Evolutionary conservation across 2,888 invertebrate genomes (phyloP), one percentile per base, ranked within the genome.

Genomic region (Callimorpha dominula): DNA sequence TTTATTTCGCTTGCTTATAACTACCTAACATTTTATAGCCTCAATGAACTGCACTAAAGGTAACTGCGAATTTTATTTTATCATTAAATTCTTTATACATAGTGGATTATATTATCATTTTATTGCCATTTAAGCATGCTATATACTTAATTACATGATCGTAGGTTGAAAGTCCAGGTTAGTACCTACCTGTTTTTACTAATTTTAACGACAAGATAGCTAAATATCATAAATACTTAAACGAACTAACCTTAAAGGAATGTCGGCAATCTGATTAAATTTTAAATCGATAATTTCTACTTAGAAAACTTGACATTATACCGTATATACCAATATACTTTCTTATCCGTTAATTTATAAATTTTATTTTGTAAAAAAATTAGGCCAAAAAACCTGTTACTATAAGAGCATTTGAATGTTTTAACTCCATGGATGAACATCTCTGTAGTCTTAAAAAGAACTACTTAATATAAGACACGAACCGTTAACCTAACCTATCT

Each of bases 11-110:
- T 71, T 78, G 76, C 79, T 74, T 62, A 74, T 68, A 80, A 78
- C 67, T 79, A 75, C 70, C 77, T 78, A 72, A 67, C 46, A 72
- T 75, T 81, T 82, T 82, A 82, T 76, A 72, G 73, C 69, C 54
- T 54, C 66, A 78, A 81, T 84, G 82, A 81, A 78, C 73, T 76
- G 65, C 72, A 60, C 71, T 68, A 76, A 81, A 80, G 71, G 71
- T 77, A 74, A 80, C 79, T 77, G 74, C 75, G 65, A 69, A 80
- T 74, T 80, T 76, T 74, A 74, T 78, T 77, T 71, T 52, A 72
- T 68, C 80, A 81, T 79, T 81, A 79, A 80, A 74, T 74, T 57
- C 67, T 73, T 52, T 63, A 71, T 78, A 77, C 74, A 74, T 80
- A 70, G 65, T 52, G 57, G 14, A 60, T 74, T 72, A 76, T 72